Conservation (phyloP, 2,888 invertebrate genomes). For the Pristionchus fissidentatus region DNA sequence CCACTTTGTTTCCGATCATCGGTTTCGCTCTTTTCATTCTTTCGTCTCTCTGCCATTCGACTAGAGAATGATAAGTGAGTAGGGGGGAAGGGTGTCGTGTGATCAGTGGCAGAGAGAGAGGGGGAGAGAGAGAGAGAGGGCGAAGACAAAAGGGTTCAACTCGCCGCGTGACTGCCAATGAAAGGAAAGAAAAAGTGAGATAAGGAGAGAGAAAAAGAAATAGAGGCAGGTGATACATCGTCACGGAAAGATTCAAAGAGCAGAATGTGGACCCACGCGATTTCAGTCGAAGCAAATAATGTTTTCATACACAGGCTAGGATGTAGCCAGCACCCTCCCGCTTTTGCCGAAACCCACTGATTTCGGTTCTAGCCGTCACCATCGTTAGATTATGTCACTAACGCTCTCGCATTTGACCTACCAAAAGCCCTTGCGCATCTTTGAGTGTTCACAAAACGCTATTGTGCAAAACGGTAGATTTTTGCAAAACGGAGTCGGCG, state of each 20-base stretch:
- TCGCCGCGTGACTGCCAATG: not conserved
- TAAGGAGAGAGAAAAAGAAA: not conserved
- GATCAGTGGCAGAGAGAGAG: no score
- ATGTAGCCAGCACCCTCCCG: not conserved
- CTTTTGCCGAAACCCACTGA: no score
- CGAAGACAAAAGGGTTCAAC: slow-evolving; percentile 39
- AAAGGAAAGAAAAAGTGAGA: slow-evolving; percentile 4
- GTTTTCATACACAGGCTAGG: not conserved
- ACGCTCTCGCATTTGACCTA: not conserved
- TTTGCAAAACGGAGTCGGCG: no score
- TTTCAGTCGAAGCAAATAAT: not conserved
- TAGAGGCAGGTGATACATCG: slow-evolving; percentile 7
- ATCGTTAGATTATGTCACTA: not conserved
- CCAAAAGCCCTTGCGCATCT: no score
- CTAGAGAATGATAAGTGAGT: slow-evolving; percentile 37
- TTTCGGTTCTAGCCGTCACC: not conserved
- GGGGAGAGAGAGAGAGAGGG: not conserved
- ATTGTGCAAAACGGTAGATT: no score
- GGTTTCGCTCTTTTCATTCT: not conserved
- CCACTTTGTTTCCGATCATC: not conserved
- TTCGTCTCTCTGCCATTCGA: not conserved
- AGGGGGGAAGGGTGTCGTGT: slow-evolving; percentile 37
- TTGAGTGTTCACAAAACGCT: no score
- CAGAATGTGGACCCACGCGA: not conserved
- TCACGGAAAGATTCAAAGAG: not conserved